Percentiles rank a stretch among this genome's conserved stretches.
These are phyloP conservation scores for Varanus komodoensis DNA, from an alignment of 2,113 vertebrate genomes.

Conservation along the genomic window DNA sequence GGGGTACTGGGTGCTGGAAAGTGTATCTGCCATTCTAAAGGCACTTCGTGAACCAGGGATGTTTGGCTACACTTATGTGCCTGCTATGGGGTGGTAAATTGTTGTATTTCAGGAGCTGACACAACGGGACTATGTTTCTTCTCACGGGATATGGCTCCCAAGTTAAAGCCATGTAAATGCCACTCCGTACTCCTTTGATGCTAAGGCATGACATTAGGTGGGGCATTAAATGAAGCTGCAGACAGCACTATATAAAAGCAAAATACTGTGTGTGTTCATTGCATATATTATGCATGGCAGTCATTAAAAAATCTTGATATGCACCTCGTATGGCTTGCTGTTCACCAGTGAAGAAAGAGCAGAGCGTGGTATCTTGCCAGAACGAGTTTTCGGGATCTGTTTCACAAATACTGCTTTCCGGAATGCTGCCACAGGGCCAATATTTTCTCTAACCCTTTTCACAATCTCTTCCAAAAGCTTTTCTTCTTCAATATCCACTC, in stretches of 20 bases:
- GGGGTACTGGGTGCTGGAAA: background rate
- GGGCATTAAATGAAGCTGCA: background rate
- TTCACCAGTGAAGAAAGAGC: constrained; percentile 88
- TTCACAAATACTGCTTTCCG: constrained; percentile 87
- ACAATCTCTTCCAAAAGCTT: constrained; percentile 84
- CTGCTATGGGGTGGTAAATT: background rate
- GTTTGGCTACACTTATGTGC: background rate
- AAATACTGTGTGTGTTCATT: background rate
- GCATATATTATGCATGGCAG: rapidly evolving
- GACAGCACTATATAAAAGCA: background rate
- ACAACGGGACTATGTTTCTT: background rate
- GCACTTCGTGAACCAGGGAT: background rate
- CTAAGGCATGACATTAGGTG: background rate
- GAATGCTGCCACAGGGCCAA: constrained; percentile 94
- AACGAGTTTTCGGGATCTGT: constrained; percentile 92
- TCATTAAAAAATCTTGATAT: background rate
- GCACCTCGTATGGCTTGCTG: constrained; percentile 89
- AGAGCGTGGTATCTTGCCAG: constrained; percentile 94
- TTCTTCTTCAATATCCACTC: constrained; percentile 70
- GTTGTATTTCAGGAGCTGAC: background rate
- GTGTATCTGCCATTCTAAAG: background rate
- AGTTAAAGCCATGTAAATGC: background rate
- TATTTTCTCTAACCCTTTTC: constrained; percentile 81
- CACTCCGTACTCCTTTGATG: background rate
- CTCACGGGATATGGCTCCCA: background rate